These are phyloP conservation scores for Itoplectis maculator DNA, from an alignment of 2,888 invertebrate species.

Conservation along the genomic window DNA sequence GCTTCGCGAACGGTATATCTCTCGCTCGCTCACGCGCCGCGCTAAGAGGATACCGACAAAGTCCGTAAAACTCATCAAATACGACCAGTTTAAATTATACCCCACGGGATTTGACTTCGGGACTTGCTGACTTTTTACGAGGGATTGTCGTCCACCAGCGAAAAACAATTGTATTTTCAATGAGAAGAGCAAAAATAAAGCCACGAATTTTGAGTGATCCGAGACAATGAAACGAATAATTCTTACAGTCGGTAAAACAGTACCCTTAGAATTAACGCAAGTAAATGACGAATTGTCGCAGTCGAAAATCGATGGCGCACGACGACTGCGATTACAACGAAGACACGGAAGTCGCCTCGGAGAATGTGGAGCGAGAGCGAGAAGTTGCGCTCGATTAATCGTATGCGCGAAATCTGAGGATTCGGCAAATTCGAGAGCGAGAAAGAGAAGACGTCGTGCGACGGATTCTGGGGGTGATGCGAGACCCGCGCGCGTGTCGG, in stretches of 20 bases:
- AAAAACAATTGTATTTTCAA: background rate
- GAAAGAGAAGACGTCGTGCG: slow-evolving; percentile 41
- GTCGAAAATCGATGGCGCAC: background rate
- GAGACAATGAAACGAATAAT: background rate
- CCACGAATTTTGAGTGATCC: too few species aligned
- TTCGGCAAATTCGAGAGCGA: slow-evolving; percentile 42
- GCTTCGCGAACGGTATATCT: background rate
- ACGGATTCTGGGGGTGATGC: slow-evolving; percentile 5
- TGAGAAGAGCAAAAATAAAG: too few species aligned
- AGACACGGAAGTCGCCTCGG: background rate
- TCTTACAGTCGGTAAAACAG: background rate
- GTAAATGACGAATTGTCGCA: background rate
- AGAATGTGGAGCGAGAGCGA: background rate
- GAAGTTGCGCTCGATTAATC: slow-evolving; percentile 43
- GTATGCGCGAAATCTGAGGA: slow-evolving; percentile 51
- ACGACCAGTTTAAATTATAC: background rate
- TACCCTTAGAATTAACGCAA: background rate
- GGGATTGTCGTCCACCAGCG: background rate
- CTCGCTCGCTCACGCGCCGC: background rate
- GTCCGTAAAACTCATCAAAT: background rate
- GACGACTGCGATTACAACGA: background rate
- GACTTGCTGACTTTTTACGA: background rate
- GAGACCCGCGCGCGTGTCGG: slow-evolving; percentile 53
- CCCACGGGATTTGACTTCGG: background rate
- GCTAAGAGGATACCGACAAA: slow-evolving; percentile 6